A percentile compares a stretch with the other conserved stretches of the same genome.
phyloP scores from a whole-genome alignment of 35 echinoderm and acorn worm genomes.

The Amphiura filiformis region DNA sequence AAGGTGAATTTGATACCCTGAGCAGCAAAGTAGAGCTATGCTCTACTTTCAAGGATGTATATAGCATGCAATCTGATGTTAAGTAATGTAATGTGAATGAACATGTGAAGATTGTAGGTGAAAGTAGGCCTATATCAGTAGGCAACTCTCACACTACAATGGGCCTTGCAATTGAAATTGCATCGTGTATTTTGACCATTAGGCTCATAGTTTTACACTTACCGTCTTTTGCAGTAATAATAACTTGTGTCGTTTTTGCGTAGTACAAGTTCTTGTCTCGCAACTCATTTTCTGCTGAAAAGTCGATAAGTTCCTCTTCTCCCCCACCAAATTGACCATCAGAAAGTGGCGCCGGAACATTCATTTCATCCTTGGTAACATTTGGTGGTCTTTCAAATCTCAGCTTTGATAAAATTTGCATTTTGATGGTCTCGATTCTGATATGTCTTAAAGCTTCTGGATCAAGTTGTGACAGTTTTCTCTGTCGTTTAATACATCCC shows the following conservation, averaged over 20 bases:
- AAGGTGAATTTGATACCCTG: too few species aligned
- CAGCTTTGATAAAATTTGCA: constrained; percentile 61
- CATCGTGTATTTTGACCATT: too few species aligned
- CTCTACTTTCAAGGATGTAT: too few species aligned
- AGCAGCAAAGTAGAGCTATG: too few species aligned
- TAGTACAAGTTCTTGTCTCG: constrained; percentile 44
- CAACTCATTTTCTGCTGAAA: not conserved
- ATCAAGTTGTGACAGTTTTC: constrained; percentile 13
- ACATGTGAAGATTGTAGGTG: too few species aligned
- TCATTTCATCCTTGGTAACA: constrained; percentile 28
- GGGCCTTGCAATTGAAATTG: too few species aligned
- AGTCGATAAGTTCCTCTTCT: constrained; percentile 3
- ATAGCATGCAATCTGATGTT: too few species aligned
- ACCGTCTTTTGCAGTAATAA: constrained; percentile 70
- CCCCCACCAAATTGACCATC: constrained; percentile 18
- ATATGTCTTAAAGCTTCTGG: constrained; percentile 38
- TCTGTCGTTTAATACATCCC: constrained; percentile 7
- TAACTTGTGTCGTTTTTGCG: constrained; percentile 64
- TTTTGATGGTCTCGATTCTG: constrained; percentile 62
- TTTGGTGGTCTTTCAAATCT: constrained; percentile 52
- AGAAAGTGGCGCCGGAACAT: constrained; percentile 53
- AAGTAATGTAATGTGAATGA: too few species aligned
- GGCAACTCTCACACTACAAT: too few species aligned
- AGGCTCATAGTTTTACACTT: too few species aligned
- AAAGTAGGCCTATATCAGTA: too few species aligned